Percentiles rank a stretch among this genome's conserved stretches.
Evolutionary conservation across 2,888 invertebrate genomes (phyloP).

Genomic region (Acheta domesticus): DNA sequence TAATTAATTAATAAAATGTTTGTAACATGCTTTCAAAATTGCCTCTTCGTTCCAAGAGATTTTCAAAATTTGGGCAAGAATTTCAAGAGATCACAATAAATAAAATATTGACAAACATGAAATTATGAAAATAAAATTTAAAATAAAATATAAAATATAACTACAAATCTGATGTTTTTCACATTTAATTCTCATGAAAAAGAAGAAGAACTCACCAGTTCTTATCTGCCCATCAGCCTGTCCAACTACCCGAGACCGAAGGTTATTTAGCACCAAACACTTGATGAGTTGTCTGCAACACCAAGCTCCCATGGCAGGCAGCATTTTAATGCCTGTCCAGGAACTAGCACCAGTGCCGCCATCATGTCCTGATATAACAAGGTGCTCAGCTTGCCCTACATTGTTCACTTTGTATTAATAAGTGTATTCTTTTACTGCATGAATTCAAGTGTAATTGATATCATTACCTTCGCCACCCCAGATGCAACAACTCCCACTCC

Average conservation of each 20-base stretch:
- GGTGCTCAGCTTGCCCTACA: constrained; percentile 92
- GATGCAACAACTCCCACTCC: constrained; percentile 99
- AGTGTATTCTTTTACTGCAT: constrained; percentile 24
- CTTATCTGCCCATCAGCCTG: constrained; percentile 97
- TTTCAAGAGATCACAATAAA: too few species aligned
- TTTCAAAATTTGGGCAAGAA: too few species aligned
- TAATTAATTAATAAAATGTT: too few species aligned
- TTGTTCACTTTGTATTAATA: constrained; percentile 30
- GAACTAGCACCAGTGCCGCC: constrained; percentile 98
- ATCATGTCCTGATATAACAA: constrained; percentile 98
- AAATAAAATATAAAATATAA: too few species aligned
- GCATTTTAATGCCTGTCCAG: constrained; percentile 99
- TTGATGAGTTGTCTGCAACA: constrained; percentile 97
- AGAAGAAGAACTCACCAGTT: too few species aligned
- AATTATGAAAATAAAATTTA: too few species aligned
- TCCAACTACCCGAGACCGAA: constrained; percentile 86
- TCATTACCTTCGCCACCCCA: constrained; percentile 86
- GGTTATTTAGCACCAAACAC: constrained; percentile 89
- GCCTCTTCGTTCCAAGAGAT: too few species aligned
- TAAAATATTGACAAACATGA: too few species aligned
- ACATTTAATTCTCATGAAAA: too few species aligned
- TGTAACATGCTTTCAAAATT: too few species aligned
- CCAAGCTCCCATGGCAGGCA: constrained; percentile 97
- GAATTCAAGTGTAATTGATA: constrained; percentile 12
- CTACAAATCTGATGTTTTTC: too few species aligned